phyloP scores from a whole-genome alignment of 2,113 vertebrate genomes.

The Circaetus cinerascens region DNA sequence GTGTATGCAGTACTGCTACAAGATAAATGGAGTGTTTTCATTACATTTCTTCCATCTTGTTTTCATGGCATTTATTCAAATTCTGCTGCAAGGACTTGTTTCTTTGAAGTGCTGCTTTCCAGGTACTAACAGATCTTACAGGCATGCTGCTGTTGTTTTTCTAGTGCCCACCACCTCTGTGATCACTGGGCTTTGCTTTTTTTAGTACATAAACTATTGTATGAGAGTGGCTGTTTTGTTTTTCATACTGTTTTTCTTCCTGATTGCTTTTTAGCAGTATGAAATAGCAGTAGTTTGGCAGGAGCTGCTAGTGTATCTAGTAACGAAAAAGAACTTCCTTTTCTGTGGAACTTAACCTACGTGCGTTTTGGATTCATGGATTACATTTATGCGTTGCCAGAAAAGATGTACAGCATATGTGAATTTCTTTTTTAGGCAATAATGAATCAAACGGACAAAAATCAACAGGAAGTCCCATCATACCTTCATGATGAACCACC shows the following conservation, averaged over 20 bases:
- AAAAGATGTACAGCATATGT: not conserved
- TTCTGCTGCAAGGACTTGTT: not conserved
- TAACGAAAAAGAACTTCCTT: not conserved
- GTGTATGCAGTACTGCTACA: not conserved
- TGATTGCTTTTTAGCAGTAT: not conserved
- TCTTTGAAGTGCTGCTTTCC: not conserved
- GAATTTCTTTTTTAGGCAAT: conserved; percentile 67
- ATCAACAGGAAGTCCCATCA: conserved; percentile 81
- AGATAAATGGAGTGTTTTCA: not conserved
- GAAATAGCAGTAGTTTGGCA: not conserved
- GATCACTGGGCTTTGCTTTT: not conserved
- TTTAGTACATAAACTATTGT: not conserved
- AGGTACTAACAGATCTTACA: not conserved
- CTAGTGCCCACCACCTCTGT: not conserved
- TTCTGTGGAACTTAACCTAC: not conserved
- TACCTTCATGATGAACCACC: conserved; percentile 84
- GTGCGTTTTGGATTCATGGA: not conserved
- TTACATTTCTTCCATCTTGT: not conserved
- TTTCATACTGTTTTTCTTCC: not conserved
- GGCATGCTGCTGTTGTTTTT: not conserved
- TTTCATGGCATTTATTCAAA: not conserved
- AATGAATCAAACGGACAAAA: conserved; percentile 89
- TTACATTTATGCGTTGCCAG: not conserved
- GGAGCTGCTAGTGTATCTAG: not conserved
- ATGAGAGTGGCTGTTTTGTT: not conserved